Percentiles rank a stretch among this genome's conserved stretches.
phyloP scores from a whole-genome alignment of 2,888 invertebrate genomes.

The Andrena flavipes region DNA sequence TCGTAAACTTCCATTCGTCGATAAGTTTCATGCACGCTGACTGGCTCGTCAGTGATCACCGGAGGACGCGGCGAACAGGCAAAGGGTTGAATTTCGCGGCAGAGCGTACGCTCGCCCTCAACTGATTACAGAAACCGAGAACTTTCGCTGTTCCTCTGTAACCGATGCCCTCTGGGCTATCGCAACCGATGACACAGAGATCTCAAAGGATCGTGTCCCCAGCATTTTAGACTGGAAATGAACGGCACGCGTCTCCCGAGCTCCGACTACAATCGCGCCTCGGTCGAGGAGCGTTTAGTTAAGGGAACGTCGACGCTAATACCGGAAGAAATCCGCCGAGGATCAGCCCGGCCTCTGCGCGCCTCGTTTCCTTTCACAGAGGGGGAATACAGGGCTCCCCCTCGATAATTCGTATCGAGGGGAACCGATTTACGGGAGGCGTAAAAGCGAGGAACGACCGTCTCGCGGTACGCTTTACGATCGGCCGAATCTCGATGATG shows the following conservation, averaged over 20 bases:
- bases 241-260: slow-evolving; percentile 8
- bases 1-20: neutral
- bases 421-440: slow-evolving; percentile 64
- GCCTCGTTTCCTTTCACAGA: neutral
- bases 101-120: neutral
- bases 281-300: slow-evolving; percentile 49
- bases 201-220: neutral
- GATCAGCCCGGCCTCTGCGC: neutral
- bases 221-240: slow-evolving; percentile 3
- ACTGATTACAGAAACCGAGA: neutral
- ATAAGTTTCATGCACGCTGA: neutral
- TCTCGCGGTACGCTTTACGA: slow-evolving; percentile 62
- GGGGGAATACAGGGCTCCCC: slow-evolving; percentile 46
- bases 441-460: slow-evolving; percentile 63
- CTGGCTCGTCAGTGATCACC: neutral
- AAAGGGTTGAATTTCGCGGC: neutral
- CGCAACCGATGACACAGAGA: neutral
- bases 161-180: neutral
- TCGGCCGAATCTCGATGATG: slow-evolving; percentile 54
- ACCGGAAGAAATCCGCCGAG: slow-evolving; percentile 30
- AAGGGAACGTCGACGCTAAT: slow-evolving; percentile 68
- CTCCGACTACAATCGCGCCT: slow-evolving; percentile 16
- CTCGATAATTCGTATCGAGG: slow-evolving; percentile 63
- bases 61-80: neutral
- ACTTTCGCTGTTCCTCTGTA: neutral